Evolutionary conservation across 2,797 vertebrate species (phyloP).

Genomic region (Phrynocephalus guinanensis): DNA sequence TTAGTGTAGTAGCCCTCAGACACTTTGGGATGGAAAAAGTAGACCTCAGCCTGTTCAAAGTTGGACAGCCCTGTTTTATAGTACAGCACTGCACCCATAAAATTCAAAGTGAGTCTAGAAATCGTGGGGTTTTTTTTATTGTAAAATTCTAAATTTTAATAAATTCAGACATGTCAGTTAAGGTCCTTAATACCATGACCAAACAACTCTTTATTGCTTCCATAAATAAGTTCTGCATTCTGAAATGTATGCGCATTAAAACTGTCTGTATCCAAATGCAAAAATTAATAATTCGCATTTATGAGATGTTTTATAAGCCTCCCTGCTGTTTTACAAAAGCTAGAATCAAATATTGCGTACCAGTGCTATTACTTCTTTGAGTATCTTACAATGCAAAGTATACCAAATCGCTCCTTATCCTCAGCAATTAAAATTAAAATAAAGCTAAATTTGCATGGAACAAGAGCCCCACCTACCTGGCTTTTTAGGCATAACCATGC

Average conservation of each 20-base stretch:
- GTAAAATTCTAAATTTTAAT: constrained; percentile 38
- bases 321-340: fast-evolving
- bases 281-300: background rate
- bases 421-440: too few relatives aligned
- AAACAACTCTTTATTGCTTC: constrained; percentile 38
- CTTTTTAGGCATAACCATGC: constrained; percentile 97
- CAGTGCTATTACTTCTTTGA: background rate
- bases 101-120: background rate
- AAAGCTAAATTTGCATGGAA: background rate
- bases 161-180: constrained; percentile 32
- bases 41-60: too few relatives aligned
- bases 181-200: constrained; percentile 50
- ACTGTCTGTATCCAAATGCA: background rate
- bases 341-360: background rate
- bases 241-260: constrained; percentile 42
- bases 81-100: background rate
- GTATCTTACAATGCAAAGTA: constrained; percentile 6
- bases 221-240: constrained; percentile 42
- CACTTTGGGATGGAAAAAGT: too few relatives aligned
- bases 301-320: background rate
- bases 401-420: background rate
- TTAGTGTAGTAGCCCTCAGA: too few relatives aligned
- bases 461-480: constrained; percentile 89
- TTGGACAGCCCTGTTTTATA: too few relatives aligned
- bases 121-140: background rate